These are phyloP conservation scores for Alectura lathami DNA, from an alignment of 2,113 vertebrate genomes.

Conservation along the genomic window DNA sequence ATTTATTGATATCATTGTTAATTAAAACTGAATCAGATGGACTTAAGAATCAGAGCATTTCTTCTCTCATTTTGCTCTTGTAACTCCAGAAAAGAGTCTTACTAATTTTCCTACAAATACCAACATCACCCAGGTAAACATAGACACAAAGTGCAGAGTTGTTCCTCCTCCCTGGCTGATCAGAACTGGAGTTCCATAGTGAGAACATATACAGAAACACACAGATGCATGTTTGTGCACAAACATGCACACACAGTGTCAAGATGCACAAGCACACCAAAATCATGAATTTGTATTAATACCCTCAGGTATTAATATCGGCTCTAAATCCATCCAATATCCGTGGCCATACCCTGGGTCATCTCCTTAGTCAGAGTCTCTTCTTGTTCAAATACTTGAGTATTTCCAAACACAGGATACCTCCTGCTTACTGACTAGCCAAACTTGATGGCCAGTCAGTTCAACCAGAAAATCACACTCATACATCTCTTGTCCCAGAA, in stretches of 20 bases:
- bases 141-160: background rate
- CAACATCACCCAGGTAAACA: rapidly evolving
- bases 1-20: background rate
- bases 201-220: background rate
- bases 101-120: rapidly evolving
- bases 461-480: background rate
- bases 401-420: background rate
- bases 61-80: rapidly evolving
- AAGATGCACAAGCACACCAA: background rate
- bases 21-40: background rate
- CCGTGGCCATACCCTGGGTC: background rate
- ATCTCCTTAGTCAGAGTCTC: background rate
- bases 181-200: background rate
- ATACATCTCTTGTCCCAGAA: background rate
- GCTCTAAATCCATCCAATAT: background rate
- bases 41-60: background rate
- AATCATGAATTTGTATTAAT: no score
- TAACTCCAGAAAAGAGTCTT: background rate
- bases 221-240: background rate
- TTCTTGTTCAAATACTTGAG: no score
- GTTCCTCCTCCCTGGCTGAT: background rate
- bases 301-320: background rate
- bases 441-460: background rate
- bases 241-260: background rate
- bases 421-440: background rate